Evolutionary conservation across 2,888 invertebrate genomes (phyloP).

Genomic region (Lathronympha strigana): DNA sequence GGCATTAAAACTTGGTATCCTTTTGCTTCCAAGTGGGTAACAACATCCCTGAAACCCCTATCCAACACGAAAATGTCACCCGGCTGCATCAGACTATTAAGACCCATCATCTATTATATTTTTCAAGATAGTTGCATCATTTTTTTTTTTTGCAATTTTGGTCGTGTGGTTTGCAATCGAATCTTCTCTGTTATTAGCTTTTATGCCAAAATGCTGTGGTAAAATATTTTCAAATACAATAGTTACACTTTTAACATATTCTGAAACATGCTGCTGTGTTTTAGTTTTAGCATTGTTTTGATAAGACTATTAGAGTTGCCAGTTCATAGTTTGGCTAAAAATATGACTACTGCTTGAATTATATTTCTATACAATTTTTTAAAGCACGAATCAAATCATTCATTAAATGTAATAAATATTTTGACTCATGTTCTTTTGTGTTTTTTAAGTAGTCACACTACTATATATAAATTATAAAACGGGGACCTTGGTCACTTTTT

Average conservation of each 20-base stretch:
- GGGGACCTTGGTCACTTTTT: too few species aligned
- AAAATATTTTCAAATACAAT: conserved; percentile 16
- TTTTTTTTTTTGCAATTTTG: conserved; percentile 10
- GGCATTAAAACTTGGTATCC: conserved; percentile 16
- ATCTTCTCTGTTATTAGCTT: conserved; percentile 14
- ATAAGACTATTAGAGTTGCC: conserved; percentile 12
- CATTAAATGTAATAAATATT: too few species aligned
- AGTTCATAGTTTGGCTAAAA: conserved; percentile 20
- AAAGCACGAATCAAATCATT: too few species aligned
- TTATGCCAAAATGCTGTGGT: conserved; percentile 14
- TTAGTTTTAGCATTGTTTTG: conserved; percentile 5
- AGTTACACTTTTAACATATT: conserved; percentile 13
- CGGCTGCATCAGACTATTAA: too few species aligned
- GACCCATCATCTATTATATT: too few species aligned
- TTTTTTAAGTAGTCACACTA: too few species aligned
- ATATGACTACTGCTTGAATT: conserved; percentile 1
- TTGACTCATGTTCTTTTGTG: too few species aligned
- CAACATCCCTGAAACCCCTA: conserved; percentile 27
- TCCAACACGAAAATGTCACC: too few species aligned
- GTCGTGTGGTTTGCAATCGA: conserved; percentile 16
- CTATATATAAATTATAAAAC: too few species aligned
- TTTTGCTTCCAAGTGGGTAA: conserved; percentile 6
- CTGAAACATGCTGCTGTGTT: conserved; percentile 12
- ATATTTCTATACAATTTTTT: too few species aligned
- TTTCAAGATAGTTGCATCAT: conserved; percentile 12